Conservation (phyloP, 1,140 invertebrate genomes). For the Caerostris darwini region DNA sequence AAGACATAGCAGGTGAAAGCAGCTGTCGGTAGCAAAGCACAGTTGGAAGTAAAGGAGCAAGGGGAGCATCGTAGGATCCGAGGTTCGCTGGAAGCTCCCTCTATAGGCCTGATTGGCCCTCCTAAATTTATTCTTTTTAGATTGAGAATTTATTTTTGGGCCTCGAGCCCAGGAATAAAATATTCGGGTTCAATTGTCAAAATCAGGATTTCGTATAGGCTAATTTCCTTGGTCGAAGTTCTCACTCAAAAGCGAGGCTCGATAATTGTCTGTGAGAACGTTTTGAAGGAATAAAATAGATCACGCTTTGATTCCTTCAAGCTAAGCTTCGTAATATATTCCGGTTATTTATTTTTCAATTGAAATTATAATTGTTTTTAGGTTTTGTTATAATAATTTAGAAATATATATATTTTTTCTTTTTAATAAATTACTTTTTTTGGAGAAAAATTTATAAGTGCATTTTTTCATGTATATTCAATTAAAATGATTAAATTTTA, state of each 20-base stretch:
- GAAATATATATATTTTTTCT: too few species aligned
- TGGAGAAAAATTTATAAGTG: too few species aligned
- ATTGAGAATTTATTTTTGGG: neutral
- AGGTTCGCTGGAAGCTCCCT: neutral
- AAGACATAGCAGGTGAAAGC: neutral
- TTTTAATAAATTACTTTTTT: too few species aligned
- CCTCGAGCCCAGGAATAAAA: neutral
- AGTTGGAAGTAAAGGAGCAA: neutral
- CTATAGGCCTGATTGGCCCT: neutral
- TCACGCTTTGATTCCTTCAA: neutral
- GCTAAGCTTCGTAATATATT: too few species aligned
- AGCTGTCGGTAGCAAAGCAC: neutral
- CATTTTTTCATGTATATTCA: too few species aligned
- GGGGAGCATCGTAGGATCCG: neutral
- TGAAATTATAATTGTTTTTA: too few species aligned
- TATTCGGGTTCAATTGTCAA: constrained; percentile 1
- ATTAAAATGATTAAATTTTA: too few species aligned
- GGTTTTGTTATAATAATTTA: too few species aligned
- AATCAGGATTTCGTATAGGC: neutral
- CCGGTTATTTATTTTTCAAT: too few species aligned
- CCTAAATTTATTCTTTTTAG: neutral
- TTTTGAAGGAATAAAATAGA: neutral
- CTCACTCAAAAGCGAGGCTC: neutral
- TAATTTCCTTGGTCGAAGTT: neutral
- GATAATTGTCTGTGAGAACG: neutral